Evolutionary conservation across 1,140 invertebrate species (phyloP).

Genomic region (Zeugodacus cucurbitae): DNA sequence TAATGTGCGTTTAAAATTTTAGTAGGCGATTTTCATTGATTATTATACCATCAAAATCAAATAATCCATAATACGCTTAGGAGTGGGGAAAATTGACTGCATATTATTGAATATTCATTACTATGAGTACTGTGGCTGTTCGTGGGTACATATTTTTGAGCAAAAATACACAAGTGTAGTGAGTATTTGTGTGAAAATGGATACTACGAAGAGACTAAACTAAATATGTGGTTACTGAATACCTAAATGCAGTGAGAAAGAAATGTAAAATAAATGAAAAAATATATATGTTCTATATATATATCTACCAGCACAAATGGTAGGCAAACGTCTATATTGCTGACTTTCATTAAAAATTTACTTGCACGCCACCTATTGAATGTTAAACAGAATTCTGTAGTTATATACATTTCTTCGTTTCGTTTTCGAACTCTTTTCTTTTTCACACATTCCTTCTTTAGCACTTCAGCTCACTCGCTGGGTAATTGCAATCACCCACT

Average conservation of each 20-base stretch:
- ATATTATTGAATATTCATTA: constrained; percentile 8
- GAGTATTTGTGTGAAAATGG: not conserved
- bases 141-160: not conserved
- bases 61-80: not conserved
- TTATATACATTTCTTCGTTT: not conserved
- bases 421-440: not conserved
- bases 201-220: too few relatives aligned
- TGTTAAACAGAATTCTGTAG: not conserved
- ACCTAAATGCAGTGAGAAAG: not conserved
- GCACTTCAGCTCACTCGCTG: not conserved
- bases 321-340: too few relatives aligned
- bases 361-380: not conserved
- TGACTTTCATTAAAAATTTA: not conserved
- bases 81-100: not conserved
- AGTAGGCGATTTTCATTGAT: not conserved
- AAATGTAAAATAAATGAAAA: too few relatives aligned
- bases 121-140: not conserved
- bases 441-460: not conserved
- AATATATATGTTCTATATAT: not conserved
- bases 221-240: not conserved
- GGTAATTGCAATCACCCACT: not conserved
- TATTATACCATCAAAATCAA: constrained; percentile 4
- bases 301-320: not conserved
- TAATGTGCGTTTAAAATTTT: not conserved
- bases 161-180: not conserved